Evolutionary conservation across 2,888 invertebrate species (phyloP).

Genomic region (Xestia ashworthii): DNA sequence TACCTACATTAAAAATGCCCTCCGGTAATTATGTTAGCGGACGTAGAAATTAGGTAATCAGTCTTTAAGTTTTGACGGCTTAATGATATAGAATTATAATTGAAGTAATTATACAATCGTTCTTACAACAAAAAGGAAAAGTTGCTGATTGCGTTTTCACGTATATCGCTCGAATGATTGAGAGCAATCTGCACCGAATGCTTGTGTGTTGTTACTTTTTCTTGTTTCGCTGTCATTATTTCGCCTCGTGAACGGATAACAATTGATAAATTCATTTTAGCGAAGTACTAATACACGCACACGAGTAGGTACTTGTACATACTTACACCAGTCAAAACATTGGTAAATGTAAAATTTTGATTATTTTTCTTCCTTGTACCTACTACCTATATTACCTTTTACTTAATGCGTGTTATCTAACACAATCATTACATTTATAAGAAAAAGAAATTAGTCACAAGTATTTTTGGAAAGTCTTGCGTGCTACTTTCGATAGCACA

Average conservation of each 20-base stretch:
- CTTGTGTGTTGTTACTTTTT: slow-evolving; percentile 34
- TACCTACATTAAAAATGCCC: slow-evolving; percentile 13
- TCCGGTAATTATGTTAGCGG: slow-evolving; percentile 22
- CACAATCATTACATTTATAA: slow-evolving; percentile 6
- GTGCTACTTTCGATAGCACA: slow-evolving; percentile 25
- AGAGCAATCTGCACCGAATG: slow-evolving; percentile 41
- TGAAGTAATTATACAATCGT: slow-evolving; percentile 39
- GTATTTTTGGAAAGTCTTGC: slow-evolving; percentile 46
- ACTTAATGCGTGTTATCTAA: not conserved
- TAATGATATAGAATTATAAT: slow-evolving; percentile 36
- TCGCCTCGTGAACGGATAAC: not conserved
- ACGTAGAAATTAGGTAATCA: slow-evolving; percentile 15
- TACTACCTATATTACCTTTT: not conserved
- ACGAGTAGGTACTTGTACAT: not conserved
- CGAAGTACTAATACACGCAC: not conserved
- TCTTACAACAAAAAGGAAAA: slow-evolving; percentile 43
- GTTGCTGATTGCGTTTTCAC: slow-evolving; percentile 44
- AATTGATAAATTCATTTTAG: slow-evolving; percentile 21
- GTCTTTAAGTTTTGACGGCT: slow-evolving; percentile 31
- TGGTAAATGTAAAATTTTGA: not conserved
- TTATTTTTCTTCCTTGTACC: not conserved
- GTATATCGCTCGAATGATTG: slow-evolving; percentile 31
- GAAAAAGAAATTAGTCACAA: slow-evolving; percentile 10
- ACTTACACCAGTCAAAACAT: not conserved
- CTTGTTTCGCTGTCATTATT: slow-evolving; percentile 23